A percentile compares a stretch with the other conserved stretches of the same genome.
phyloP scores from a whole-genome alignment of 2,888 invertebrate genomes.

The Odontocolon sp. region DNA sequence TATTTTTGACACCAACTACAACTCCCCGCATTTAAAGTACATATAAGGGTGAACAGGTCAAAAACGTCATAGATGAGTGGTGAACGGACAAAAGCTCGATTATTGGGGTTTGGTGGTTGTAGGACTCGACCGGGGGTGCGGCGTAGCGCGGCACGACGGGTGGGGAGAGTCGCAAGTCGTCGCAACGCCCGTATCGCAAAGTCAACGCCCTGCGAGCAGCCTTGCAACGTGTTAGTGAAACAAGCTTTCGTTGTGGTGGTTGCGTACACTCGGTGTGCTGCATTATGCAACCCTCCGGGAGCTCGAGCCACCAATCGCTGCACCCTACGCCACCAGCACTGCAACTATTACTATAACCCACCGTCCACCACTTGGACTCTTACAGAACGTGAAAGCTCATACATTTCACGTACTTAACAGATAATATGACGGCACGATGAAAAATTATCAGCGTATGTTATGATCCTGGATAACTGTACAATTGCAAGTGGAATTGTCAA shows the following conservation, averaged over 20 bases:
- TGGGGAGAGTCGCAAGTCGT: conserved; percentile 70
- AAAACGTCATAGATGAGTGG: conserved; percentile 49
- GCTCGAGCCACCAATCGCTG: conserved; percentile 63
- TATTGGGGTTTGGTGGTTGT: conserved; percentile 30
- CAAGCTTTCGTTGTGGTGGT: conserved; percentile 50
- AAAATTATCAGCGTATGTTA: no score
- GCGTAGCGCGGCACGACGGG: conserved; percentile 65
- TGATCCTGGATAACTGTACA: no score
- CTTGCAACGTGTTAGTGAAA: conserved; percentile 56
- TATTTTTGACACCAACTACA: no score
- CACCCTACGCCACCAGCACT: conserved; percentile 59
- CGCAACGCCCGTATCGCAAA: conserved; percentile 67
- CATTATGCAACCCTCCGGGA: conserved; percentile 76
- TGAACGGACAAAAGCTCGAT: conserved; percentile 55
- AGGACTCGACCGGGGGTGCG: conserved; percentile 40
- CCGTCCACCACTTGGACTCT: conserved; percentile 28
- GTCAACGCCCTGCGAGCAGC: conserved; percentile 78
- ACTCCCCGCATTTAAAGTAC: conserved; percentile 3
- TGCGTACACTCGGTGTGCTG: conserved; percentile 63
- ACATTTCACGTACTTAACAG: conserved; percentile 8
- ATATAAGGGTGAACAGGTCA: conserved; percentile 32
- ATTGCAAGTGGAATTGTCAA: no score
- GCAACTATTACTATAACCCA: conserved; percentile 27
- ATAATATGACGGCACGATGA: background rate
- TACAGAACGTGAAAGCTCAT: conserved; percentile 56